phyloP scores from a whole-genome alignment of 2,888 invertebrate species.

The Phaonia tiefii region DNA sequence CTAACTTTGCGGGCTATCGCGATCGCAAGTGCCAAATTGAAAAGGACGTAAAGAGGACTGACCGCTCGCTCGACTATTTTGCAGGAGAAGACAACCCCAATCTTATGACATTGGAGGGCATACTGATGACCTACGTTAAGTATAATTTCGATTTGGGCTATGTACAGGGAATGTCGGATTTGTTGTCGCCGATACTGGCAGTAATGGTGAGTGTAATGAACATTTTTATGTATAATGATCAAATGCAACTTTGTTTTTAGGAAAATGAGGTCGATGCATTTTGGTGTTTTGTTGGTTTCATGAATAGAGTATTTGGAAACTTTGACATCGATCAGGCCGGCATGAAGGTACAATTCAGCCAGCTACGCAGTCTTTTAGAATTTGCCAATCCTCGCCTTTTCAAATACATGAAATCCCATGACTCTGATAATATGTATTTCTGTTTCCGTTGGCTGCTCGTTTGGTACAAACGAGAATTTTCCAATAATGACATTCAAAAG shows the following conservation, averaged over 20 bases:
- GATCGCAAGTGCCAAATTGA: conserved; percentile 97
- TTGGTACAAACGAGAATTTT: conserved; percentile 96
- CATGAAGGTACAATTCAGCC: conserved; percentile 95
- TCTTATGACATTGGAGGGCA: conserved; percentile 90
- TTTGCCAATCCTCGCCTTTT: conserved; percentile 93
- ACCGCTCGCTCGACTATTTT: conserved; percentile 93
- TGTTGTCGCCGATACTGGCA: conserved; percentile 94
- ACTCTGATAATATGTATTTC: conserved; percentile 96
- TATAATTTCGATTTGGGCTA: conserved; percentile 98
- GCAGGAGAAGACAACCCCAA: conserved; percentile 97
- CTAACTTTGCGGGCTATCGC: conserved; percentile 91
- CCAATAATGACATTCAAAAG: conserved; percentile 91
- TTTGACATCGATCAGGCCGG: conserved; percentile 98
- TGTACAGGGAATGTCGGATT: conserved; percentile 98
- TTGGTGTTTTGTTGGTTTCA: conserved; percentile 99
- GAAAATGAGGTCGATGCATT: conserved; percentile 97
- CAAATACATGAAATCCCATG: conserved; percentile 86
- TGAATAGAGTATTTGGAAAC: conserved; percentile 95
- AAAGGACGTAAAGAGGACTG: conserved; percentile 98
- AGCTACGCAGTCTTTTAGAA: conserved; percentile 90
- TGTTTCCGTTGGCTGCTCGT: conserved; percentile 99
- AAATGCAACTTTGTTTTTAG: conserved; percentile 79
- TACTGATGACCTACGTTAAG: conserved; percentile 99
- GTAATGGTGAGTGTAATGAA: conserved; percentile 79
- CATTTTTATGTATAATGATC: no score